Percentiles rank a stretch among this genome's conserved stretches.
phyloP scores from a whole-genome alignment of 1,140 invertebrate genomes.

The Drosophila azteca region DNA sequence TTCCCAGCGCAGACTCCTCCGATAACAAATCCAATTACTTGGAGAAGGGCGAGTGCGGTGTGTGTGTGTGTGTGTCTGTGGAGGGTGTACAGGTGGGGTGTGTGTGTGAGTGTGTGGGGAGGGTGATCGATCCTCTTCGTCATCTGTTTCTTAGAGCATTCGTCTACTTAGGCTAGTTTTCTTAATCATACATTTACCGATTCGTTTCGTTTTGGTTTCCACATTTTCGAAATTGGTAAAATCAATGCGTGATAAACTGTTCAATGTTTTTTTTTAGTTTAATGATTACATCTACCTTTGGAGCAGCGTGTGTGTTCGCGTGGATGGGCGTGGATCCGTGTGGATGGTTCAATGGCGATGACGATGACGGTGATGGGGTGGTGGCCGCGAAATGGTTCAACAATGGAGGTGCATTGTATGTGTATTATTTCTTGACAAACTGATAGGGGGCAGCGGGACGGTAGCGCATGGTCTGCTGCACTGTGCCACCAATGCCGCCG shows the following conservation, averaged over 20 bases:
- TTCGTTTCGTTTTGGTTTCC: slow-evolving; percentile 53
- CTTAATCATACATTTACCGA: slow-evolving; percentile 71
- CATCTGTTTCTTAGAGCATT: slow-evolving; percentile 67
- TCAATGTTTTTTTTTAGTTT: slow-evolving; percentile 52
- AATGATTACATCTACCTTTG: slow-evolving; percentile 80
- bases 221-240: slow-evolving; percentile 51
- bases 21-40: slow-evolving; percentile 39
- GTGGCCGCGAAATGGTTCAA: slow-evolving; percentile 60
- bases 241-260: slow-evolving; percentile 65
- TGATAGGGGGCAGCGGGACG: slow-evolving; percentile 77
- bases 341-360: slow-evolving; percentile 22
- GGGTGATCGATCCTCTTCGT: slow-evolving; percentile 42
- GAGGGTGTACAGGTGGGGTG: slow-evolving; percentile 7
- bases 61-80: slow-evolving; percentile 32
- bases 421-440: slow-evolving; percentile 83
- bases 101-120: slow-evolving; percentile 26
- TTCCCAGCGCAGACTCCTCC: slow-evolving; percentile 32
- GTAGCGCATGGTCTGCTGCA: slow-evolving; percentile 71
- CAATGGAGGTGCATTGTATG: slow-evolving; percentile 64
- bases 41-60: slow-evolving; percentile 22
- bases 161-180: slow-evolving; percentile 78
- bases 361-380: slow-evolving; percentile 35
- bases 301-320: slow-evolving; percentile 62
- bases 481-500: slow-evolving; percentile 61
- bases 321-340: slow-evolving; percentile 32